Evolutionary conservation across 2,888 invertebrate species (phyloP), one percentile per base, ranked within the genome.

Genomic region (Osedax frankpressi): DNA sequence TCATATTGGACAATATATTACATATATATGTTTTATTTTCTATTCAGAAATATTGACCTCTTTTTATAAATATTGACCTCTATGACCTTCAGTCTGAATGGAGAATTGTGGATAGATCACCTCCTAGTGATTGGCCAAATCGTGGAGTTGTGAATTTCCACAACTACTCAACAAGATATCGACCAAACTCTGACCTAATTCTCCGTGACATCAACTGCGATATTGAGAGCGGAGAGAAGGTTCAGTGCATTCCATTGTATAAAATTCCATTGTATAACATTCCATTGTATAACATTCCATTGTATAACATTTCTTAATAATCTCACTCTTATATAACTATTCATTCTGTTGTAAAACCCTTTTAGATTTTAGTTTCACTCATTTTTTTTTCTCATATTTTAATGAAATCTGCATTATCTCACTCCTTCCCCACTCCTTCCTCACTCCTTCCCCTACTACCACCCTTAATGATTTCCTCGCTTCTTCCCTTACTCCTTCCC

Each of bases 221-320:
- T 27, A 76, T 79, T 30, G 62, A 75, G 3, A 65, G 72, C 1
- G 75, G 76, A 3, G 78, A 78, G 72, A 76, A 75, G 76, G 78
- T 78, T 44, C 19, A 44, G 11, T 19, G 6, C 44, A 11, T n/a
- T n/a, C n/a, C n/a, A n/a, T n/a, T n/a, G n/a, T n/a, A n/a, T n/a
- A n/a, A n/a, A n/a, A n/a, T n/a, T n/a, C n/a, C n/a, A n/a, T n/a
- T n/a, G n/a, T n/a, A n/a, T n/a, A n/a, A n/a, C n/a, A n/a, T n/a
- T n/a, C n/a, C n/a, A n/a, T n/a, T n/a, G n/a, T n/a, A n/a, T n/a
- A n/a, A n/a, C n/a, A n/a, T n/a, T n/a, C n/a, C n/a, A n/a, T n/a
- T n/a, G n/a, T n/a, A n/a, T n/a, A n/a, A n/a, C n/a, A n/a, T n/a
- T n/a, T n/a, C n/a, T n/a, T n/a, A n/a, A n/a, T n/a, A n/a, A n/a